These are phyloP conservation scores for Lampris incognitus DNA, from an alignment of 2,113 vertebrate genomes.

Conservation along the genomic window DNA sequence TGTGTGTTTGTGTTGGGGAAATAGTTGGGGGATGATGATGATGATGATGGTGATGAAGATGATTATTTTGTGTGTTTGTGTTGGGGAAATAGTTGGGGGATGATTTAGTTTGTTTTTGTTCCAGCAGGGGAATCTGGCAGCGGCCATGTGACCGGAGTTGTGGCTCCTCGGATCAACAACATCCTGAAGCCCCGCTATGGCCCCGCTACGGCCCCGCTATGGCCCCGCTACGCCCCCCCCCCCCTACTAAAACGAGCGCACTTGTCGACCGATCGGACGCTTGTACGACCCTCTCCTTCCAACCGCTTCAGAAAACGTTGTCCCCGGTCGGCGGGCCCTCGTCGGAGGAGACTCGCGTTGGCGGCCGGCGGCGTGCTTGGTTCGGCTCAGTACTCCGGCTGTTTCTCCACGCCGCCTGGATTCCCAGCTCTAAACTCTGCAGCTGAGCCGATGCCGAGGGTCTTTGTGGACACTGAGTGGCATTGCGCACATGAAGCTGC, in stretches of 20 bases:
- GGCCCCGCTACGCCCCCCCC: neutral
- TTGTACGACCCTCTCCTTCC: neutral
- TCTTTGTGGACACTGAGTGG: slow-evolving; percentile 27
- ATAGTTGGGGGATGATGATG: neutral
- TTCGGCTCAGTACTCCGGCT: slow-evolving; percentile 52
- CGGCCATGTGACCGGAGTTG: slow-evolving; percentile 42
- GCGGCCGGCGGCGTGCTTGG: slow-evolving; percentile 7
- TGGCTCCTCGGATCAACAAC: slow-evolving; percentile 39
- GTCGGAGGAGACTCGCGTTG: too few species aligned
- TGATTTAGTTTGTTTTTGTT: slow-evolving; percentile 55
- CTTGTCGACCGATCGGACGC: too few species aligned
- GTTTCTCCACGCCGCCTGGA: slow-evolving; percentile 25
- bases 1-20: neutral
- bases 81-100: neutral
- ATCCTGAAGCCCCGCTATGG: slow-evolving; percentile 30
- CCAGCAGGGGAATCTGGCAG: slow-evolving; percentile 48
- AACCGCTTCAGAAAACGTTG: neutral
- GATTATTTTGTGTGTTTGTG: neutral
- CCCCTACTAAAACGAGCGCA: too few species aligned
- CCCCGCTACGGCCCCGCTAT: slow-evolving; percentile 14
- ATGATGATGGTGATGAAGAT: neutral
- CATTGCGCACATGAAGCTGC: slow-evolving; percentile 34
- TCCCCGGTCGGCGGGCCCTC: too few species aligned
- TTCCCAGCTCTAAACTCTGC: slow-evolving; percentile 46
- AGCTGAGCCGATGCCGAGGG: slow-evolving; percentile 54